Percentiles rank a stretch among this genome's conserved stretches.
phyloP scores from a whole-genome alignment of 2,797 vertebrate species.

The Stomatorhinus walkeri region DNA sequence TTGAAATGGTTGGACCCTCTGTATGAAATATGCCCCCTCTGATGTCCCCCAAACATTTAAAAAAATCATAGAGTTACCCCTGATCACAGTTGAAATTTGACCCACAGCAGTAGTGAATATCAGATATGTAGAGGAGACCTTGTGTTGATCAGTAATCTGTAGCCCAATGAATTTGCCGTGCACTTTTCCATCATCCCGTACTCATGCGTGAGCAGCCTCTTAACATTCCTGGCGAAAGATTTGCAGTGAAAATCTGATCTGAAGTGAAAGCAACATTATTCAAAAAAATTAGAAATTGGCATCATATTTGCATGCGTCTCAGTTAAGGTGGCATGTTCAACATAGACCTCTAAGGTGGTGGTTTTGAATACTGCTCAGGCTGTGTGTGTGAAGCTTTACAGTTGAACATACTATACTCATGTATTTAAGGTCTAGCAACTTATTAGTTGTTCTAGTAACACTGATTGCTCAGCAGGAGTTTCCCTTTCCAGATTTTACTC shows the following conservation, averaged over 20 bases:
- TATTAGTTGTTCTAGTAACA: background rate
- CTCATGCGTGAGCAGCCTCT: background rate
- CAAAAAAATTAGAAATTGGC: constrained; percentile 42
- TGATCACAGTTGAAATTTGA: constrained; percentile 41
- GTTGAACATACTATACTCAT: background rate
- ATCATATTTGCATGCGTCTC: constrained; percentile 33
- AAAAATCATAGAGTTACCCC: constrained; percentile 43
- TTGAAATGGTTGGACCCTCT: background rate
- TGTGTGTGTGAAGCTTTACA: background rate
- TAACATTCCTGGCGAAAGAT: constrained; percentile 2
- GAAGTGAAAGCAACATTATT: constrained; percentile 48
- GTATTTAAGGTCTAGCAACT: background rate
- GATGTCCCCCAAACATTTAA: background rate
- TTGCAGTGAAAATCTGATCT: constrained; percentile 22
- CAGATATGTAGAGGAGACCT: constrained; percentile 27
- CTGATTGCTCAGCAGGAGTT: background rate
- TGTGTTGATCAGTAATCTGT: constrained; percentile 27
- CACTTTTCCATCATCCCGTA: constrained; percentile 39
- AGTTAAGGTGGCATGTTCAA: background rate
- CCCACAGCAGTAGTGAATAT: constrained; percentile 33
- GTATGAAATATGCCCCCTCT: background rate
- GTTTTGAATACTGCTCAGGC: background rate
- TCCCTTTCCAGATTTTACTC: background rate
- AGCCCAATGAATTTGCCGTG: constrained; percentile 32
- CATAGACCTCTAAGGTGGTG: background rate